Evolutionary conservation across 2,113 vertebrate species (phyloP), one percentile per base, ranked within the genome.

Genomic region (Loxodonta africana): DNA sequence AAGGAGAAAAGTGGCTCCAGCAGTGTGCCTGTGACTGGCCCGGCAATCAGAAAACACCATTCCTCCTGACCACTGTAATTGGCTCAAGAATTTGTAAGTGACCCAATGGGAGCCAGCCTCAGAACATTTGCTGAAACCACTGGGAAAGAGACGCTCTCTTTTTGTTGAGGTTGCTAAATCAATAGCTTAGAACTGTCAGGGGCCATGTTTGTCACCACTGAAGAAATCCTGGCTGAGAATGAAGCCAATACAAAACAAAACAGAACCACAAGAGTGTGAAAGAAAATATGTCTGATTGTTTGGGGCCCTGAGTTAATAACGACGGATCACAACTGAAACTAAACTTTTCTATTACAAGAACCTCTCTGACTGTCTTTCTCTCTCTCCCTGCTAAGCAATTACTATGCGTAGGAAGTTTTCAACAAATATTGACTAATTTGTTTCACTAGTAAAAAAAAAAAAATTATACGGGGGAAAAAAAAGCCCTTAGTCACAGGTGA

Each of bases 341-440:
- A 88, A 80, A 89, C 37, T 28, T 89, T 92, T 48, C 51, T 80
- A 48, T 17, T 14, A 33, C 3, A 44, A 65, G 76, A 86, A 25
- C 0, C 14, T 63, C 5, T n/a, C 28, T 12, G 37, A 51, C 44
- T 62, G 60, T 51, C 62, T 30, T 30, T 63, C 62, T 84, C 30
- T 74, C 44, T 37, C 53, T 41, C 21, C 48, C 26, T 80, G 26
- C n/a, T n/a, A 76, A 46, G 51, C n/a, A 46, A 41, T 95, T 92
- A 37, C 33, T 80, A 28, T 15, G 41, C 46, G 15, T 20, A 62
- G 57, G 18, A 62, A 33, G 37, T 92, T 85, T 95, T 90, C 85
- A 80, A 80, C 14, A 88, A 94, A 92, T 60, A 48, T 33, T 46
- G 76, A 92, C 87, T 83, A n/a, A 73, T 41, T 46, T 85, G 78